A percentile compares a stretch with the other conserved stretches of the same genome.
Evolutionary conservation across 2,888 invertebrate species (phyloP).

Genomic region (Maniola hyperantus): DNA sequence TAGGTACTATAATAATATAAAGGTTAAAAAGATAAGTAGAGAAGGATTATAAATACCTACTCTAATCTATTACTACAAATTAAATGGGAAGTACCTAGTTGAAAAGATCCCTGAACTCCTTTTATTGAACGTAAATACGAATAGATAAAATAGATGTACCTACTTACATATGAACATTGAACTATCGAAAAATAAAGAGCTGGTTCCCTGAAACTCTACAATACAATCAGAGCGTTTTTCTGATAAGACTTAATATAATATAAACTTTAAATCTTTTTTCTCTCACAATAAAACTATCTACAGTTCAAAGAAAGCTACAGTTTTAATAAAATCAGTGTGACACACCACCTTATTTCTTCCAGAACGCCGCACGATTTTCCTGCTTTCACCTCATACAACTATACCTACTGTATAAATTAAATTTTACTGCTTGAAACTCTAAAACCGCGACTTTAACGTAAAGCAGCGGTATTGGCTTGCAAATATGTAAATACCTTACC

Average conservation of each 20-base stretch:
- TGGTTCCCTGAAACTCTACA: no score
- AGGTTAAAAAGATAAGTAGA: background rate
- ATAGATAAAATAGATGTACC: no score
- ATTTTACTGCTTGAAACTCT: constrained; percentile 10
- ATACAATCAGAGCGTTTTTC: no score
- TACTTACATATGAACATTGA: no score
- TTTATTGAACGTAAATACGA: background rate
- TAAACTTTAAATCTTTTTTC: no score
- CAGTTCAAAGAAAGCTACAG: no score
- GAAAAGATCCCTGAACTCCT: background rate
- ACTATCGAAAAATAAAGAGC: no score
- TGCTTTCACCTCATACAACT: background rate
- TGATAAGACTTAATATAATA: no score
- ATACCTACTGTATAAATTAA: constrained; percentile 7
- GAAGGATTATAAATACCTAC: background rate
- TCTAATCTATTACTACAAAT: background rate
- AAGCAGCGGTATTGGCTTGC: constrained; percentile 14
- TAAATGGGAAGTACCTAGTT: no score
- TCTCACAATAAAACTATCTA: no score
- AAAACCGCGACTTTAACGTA: constrained; percentile 13
- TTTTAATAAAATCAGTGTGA: no score
- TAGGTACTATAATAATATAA: background rate
- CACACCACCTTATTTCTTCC: background rate
- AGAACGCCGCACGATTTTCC: background rate
- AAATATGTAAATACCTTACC: constrained; percentile 32